A percentile compares a stretch with the other conserved stretches of the same genome.
These are phyloP conservation scores for Bellardia bayeri DNA, from an alignment of 2,888 invertebrate genomes.

Conservation along the genomic window DNA sequence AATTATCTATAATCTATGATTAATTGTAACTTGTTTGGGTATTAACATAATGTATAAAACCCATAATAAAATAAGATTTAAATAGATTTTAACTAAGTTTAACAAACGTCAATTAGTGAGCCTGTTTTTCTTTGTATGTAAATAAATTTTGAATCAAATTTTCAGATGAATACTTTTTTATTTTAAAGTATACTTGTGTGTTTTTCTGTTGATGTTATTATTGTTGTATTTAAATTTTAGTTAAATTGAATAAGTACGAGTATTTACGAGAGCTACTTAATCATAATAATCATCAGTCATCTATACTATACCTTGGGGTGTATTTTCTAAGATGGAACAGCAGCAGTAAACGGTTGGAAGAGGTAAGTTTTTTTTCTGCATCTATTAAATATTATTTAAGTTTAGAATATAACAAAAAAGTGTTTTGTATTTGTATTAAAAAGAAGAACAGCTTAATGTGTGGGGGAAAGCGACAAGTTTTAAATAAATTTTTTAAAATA, in stretches of 20 bases:
- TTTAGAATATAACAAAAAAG: background rate
- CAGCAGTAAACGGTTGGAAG: conserved; percentile 3
- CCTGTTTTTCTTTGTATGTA: background rate
- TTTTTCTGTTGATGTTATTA: conserved; percentile 26
- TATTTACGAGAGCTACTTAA: conserved; percentile 60
- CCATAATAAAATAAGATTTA: background rate
- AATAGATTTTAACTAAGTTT: conserved; percentile 25
- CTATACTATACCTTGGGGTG: conserved; percentile 21
- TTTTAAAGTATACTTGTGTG: conserved; percentile 13
- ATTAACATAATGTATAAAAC: conserved; percentile 8
- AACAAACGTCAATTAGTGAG: conserved; percentile 21
- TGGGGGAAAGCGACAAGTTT: background rate
- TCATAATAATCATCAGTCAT: conserved; percentile 52
- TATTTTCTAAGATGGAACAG: conserved; percentile 13
- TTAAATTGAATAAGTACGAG: conserved; percentile 62
- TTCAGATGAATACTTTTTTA: conserved; percentile 10
- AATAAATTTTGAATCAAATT: background rate
- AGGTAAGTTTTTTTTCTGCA: conserved; percentile 44
- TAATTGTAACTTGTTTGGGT: background rate
- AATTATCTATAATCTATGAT: conserved; percentile 1
- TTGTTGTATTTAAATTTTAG: conserved; percentile 53
- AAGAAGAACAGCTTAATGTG: background rate
- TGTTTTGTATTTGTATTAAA: background rate
- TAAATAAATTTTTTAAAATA: background rate
- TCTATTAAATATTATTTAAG: conserved; percentile 44